A percentile compares a stretch with the other conserved stretches of the same genome.
phyloP scores from a whole-genome alignment of 2,113 vertebrate species.

The Hypanus sabinus region DNA sequence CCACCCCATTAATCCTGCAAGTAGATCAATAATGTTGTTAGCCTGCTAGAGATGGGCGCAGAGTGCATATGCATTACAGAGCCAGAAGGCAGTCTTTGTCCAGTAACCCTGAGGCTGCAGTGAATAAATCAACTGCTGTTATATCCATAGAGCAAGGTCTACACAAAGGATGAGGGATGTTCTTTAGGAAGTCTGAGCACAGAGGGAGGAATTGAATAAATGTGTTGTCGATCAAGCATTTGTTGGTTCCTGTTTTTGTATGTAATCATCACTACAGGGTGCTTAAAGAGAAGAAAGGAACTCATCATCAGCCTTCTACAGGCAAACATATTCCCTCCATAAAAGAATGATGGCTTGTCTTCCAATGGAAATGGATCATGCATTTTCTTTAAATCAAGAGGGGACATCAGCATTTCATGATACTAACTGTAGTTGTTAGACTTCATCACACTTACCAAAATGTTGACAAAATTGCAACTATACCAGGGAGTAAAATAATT shows the following conservation, averaged over 20 bases:
- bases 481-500: background rate
- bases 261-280: background rate
- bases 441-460: background rate
- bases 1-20: background rate
- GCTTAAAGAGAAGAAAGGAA: background rate
- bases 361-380: background rate
- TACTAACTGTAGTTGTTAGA: background rate
- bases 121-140: background rate
- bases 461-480: background rate
- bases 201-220: background rate
- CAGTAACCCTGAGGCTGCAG: background rate
- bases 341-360: background rate
- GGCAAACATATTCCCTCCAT: background rate
- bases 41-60: background rate
- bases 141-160: background rate
- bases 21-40: background rate
- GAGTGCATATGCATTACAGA: background rate
- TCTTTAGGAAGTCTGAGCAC: background rate
- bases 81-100: background rate
- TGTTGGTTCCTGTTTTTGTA: background rate
- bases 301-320: background rate
- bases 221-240: conserved; percentile 10
- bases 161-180: background rate
- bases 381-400: background rate
- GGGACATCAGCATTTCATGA: background rate